phyloP scores from a whole-genome alignment of 2,888 invertebrate species.

The Hemistola chrysoprasaria region DNA sequence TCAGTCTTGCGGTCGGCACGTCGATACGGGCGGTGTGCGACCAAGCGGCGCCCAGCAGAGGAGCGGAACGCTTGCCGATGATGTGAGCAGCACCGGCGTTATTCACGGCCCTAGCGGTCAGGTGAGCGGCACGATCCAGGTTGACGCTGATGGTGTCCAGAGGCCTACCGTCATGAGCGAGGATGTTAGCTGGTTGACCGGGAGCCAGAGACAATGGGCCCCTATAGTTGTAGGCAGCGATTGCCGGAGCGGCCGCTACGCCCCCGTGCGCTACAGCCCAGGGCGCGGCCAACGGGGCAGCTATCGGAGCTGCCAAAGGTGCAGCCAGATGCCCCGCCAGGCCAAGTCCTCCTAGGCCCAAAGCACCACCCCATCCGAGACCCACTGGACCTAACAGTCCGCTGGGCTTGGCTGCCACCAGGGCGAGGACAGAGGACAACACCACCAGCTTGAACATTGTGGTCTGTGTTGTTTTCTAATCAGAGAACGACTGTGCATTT shows the following conservation, averaged over 20 bases:
- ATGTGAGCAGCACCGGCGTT: conserved; percentile 47
- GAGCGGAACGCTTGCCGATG: conserved; percentile 65
- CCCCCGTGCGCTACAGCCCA: conserved; percentile 23
- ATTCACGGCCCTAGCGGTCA: conserved; percentile 62
- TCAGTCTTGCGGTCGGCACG: conserved; percentile 41
- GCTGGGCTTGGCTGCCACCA: conserved; percentile 76
- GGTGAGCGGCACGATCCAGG: conserved; percentile 68
- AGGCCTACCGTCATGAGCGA: conserved; percentile 72
- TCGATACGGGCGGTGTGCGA: conserved; percentile 49
- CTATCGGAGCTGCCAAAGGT: conserved; percentile 38
- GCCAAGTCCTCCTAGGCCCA: conserved; percentile 41
- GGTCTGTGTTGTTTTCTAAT: conserved; percentile 74
- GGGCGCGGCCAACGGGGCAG: conserved; percentile 38
- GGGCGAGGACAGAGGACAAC: conserved; percentile 83
- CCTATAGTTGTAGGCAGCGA: conserved; percentile 65
- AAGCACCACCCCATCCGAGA: conserved; percentile 39
- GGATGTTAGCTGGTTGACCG: conserved; percentile 66
- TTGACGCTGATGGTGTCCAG: conserved; percentile 74
- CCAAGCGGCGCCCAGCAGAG: conserved; percentile 48
- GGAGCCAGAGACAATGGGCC: conserved; percentile 59
- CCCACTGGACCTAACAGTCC: conserved; percentile 38
- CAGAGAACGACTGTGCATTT: conserved; percentile 61
- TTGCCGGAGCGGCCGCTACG: conserved; percentile 46
- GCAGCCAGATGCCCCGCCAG: conserved; percentile 43
- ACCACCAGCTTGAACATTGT: conserved; percentile 83